Evolutionary conservation across 2,113 vertebrate species (phyloP), one percentile per base, ranked within the genome.

Genomic region (Anhinga rufa): DNA sequence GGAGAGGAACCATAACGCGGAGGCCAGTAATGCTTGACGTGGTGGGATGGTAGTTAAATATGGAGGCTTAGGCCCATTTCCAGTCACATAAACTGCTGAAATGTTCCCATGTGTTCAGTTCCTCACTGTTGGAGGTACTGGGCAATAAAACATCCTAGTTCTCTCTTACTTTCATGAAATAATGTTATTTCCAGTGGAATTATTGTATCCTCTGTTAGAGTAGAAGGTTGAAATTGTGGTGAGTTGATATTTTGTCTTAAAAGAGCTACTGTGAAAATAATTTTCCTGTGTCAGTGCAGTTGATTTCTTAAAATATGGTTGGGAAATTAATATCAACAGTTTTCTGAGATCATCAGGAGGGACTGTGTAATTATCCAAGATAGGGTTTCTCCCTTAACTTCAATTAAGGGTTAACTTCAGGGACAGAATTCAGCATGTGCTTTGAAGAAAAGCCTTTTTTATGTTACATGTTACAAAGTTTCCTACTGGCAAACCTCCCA

Each of bases 1-100:
- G 24, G 54, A 10, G 36, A 65, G 66, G 46, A 48, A 5, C 14
- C 0, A 1, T 32, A 62, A 19, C 3, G 5, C 44, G 77, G 58
- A 44, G 24, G 24, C 19, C 49, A 6, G n/a, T 15, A 69, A 49
- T 44, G 54, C 11, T 55, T 7, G 0, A 0, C 1, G 1, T 40
- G 19, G 12, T 20, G 21, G 36, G 38, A 91, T 75, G 12, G 7
- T 17, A 18, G 11, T 51, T 64, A 29, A 69, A 44, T 7, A 42
- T 2, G 3, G 65, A 79, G 32, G 9, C 19, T 80, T 17, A 31
- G 31, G 10, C 32, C 26, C 32, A 18, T 72, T 82, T 88, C 29
- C 22, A 79, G 34, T n/a, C 44, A 40, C 25, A 57, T 9, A 40
- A 74, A 55, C 14, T 84, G 29, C n/a, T 75, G 44, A 55, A 82